Evolutionary conservation across 1,140 invertebrate species (phyloP).

Genomic region (Pseudomyrmex flavicornis): DNA sequence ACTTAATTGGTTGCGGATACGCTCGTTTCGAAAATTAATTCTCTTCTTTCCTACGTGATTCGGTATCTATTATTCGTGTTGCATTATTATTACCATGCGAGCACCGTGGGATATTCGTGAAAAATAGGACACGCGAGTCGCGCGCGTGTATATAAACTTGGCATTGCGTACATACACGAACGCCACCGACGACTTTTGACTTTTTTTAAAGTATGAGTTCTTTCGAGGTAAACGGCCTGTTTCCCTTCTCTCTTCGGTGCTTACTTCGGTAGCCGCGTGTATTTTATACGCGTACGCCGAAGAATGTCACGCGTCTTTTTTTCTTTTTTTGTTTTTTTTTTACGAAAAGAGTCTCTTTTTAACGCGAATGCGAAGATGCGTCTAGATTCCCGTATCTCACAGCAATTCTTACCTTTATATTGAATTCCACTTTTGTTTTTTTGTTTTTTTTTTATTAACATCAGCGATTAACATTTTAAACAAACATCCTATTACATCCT

Average conservation of each 20-base stretch:
- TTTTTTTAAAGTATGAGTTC: constrained; percentile 58
- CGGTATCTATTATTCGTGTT: neutral
- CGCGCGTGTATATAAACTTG: constrained; percentile 5
- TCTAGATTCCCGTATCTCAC: constrained; percentile 6
- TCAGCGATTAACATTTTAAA: too few species aligned
- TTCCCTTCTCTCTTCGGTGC: constrained; percentile 30
- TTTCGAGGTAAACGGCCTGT: constrained; percentile 70
- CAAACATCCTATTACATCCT: too few species aligned
- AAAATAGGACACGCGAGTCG: neutral
- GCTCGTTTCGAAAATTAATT: neutral
- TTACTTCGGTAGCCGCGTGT: constrained; percentile 7
- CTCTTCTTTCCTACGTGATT: neutral
- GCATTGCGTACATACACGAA: constrained; percentile 46
- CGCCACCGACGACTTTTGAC: constrained; percentile 45
- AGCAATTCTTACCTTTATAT: too few species aligned
- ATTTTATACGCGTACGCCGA: constrained; percentile 29
- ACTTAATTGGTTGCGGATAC: neutral
- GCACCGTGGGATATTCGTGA: constrained; percentile 32
- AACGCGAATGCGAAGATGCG: neutral
- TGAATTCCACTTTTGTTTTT: too few species aligned
- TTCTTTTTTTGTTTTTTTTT: too few species aligned
- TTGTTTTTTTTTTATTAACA: too few species aligned
- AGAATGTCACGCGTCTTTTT: constrained; percentile 30
- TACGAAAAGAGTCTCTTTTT: constrained; percentile 28
- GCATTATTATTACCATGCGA: constrained; percentile 5